phyloP scores from a whole-genome alignment of 2,888 invertebrate genomes.

The Dyspetes luteomarginatus region DNA sequence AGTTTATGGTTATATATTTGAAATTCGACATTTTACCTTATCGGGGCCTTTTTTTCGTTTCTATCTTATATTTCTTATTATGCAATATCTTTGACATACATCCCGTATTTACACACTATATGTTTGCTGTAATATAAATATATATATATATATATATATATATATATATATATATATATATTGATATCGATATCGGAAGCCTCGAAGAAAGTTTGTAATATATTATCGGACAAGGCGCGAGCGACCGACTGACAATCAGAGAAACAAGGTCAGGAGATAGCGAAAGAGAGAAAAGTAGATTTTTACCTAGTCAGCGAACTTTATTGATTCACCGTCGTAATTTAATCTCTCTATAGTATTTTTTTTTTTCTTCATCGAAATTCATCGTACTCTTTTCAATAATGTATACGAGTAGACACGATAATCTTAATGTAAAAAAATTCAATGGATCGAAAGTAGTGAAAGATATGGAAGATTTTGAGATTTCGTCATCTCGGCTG shows the following conservation, averaged over 20 bases:
- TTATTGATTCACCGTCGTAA: slow-evolving; percentile 54
- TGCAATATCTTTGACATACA: too few species aligned
- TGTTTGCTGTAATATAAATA: not conserved
- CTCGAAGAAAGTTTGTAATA: slow-evolving; percentile 8
- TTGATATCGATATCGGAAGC: slow-evolving; percentile 32
- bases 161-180: not conserved
- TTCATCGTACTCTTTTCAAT: not conserved
- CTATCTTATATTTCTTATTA: too few species aligned
- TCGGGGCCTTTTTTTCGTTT: too few species aligned
- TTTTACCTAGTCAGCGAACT: slow-evolving; percentile 16
- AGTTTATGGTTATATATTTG: too few species aligned
- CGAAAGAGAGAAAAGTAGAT: slow-evolving; percentile 16
- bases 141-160: slow-evolving; percentile 6
- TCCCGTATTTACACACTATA: too few species aligned
- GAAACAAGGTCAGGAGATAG: slow-evolving; percentile 50
- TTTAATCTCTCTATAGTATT: slow-evolving; percentile 46
- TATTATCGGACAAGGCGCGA: slow-evolving; percentile 31
- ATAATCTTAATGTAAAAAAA: not conserved
- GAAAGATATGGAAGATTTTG: too few species aligned
- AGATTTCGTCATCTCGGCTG: too few species aligned
- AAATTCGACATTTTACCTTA: too few species aligned
- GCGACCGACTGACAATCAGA: not conserved
- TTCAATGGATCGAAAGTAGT: not conserved
- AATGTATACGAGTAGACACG: not conserved
- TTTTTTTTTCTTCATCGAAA: slow-evolving; percentile 35